Evolutionary conservation across 2,113 vertebrate species (phyloP).

Genomic region (Barnardius zonarius): DNA sequence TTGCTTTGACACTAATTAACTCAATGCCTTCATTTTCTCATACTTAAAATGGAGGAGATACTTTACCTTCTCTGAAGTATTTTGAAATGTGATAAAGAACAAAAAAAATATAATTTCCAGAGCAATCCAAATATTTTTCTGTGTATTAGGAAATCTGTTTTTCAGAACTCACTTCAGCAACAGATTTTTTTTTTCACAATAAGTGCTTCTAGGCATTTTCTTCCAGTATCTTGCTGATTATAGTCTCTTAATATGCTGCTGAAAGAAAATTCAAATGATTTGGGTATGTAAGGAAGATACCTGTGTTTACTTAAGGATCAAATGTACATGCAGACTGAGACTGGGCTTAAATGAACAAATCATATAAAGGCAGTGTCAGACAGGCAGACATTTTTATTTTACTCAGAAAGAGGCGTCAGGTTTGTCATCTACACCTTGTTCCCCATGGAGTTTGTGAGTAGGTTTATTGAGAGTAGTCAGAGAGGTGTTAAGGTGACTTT

Average conservation of each 20-base stretch:
- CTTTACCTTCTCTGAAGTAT: not conserved
- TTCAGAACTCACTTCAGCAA: not conserved
- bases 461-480: not conserved
- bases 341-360: not conserved
- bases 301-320: rapidly evolving
- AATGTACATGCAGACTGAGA: not conserved
- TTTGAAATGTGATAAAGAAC: not conserved
- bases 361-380: not conserved
- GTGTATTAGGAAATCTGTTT: not conserved
- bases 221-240: not conserved
- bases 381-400: not conserved
- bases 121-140: not conserved
- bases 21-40: not conserved
- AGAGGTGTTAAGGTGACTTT: not conserved
- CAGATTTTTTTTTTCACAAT: not conserved
- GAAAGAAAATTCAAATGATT: not conserved
- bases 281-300: not conserved
- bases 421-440: not conserved
- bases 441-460: not conserved
- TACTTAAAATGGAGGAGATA: not conserved
- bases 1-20: not conserved
- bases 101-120: not conserved
- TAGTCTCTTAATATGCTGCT: not conserved
- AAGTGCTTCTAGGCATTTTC: not conserved
- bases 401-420: not conserved